Conservation (phyloP, 2,888 invertebrate species). For the Phasia obesa region DNA sequence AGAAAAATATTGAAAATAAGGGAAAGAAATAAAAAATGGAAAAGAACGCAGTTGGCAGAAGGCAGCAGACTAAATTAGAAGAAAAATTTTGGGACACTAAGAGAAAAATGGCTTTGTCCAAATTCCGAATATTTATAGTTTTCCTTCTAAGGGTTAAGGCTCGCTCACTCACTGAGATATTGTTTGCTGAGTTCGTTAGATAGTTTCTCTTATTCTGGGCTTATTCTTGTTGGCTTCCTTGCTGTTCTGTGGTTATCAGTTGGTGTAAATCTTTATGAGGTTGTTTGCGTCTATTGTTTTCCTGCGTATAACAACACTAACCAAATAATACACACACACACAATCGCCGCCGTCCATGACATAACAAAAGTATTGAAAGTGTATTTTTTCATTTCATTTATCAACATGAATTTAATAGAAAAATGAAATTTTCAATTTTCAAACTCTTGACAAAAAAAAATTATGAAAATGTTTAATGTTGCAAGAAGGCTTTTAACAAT, state of each 20-base stretch:
- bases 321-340: not conserved
- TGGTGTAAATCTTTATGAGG: conserved; percentile 69
- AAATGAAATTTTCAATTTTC: conserved; percentile 35
- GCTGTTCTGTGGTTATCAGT: conserved; percentile 69
- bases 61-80: too few species aligned
- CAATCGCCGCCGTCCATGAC: too few species aligned
- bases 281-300: conserved; percentile 68
- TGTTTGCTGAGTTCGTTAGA: not conserved
- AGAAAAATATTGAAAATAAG: too few species aligned
- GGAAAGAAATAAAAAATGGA: too few species aligned
- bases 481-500: conserved; percentile 49
- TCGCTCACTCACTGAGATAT: conserved; percentile 28
- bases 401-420: conserved; percentile 53
- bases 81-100: too few species aligned
- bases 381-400: conserved; percentile 41
- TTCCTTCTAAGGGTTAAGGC: conserved; percentile 39
- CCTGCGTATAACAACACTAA: conserved; percentile 54
- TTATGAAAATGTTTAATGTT: conserved; percentile 49
- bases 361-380: conserved; percentile 21
- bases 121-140: not conserved
- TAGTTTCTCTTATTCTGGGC: conserved; percentile 27
- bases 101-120: not conserved
- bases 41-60: too few species aligned
- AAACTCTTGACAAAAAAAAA: conserved; percentile 48
- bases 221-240: conserved; percentile 50